Percentiles rank a stretch among this genome's conserved stretches.
These are phyloP conservation scores for Ardeotis arabs DNA, from an alignment of 2,113 vertebrate genomes.

Conservation along the genomic window DNA sequence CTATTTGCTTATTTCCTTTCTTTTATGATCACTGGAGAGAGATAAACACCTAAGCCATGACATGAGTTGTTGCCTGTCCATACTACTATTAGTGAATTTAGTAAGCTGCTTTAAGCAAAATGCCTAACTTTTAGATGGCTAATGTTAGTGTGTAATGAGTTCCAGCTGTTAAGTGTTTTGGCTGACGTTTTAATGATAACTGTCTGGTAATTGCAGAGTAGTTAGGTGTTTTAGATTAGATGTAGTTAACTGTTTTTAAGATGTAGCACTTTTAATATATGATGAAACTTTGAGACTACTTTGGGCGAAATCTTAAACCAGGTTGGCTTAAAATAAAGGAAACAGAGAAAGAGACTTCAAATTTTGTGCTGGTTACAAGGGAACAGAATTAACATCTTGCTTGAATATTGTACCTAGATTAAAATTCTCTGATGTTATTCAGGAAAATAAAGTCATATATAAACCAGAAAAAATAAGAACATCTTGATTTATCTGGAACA, in stretches of 20 bases:
- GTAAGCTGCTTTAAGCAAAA: background rate
- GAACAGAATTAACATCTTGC: background rate
- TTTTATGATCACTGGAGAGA: background rate
- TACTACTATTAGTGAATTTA: background rate
- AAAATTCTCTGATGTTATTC: background rate
- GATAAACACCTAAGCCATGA: background rate
- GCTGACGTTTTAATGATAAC: background rate
- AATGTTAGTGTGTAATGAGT: background rate
- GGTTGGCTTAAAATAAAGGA: background rate
- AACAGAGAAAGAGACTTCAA: background rate
- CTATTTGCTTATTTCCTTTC: background rate
- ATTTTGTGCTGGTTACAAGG: background rate
- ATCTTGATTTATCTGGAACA: background rate
- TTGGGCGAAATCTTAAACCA: background rate
- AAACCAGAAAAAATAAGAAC: background rate
- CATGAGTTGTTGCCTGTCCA: background rate
- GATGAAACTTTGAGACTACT: background rate
- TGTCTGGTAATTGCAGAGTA: background rate
- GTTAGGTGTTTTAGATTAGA: background rate
- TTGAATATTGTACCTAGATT: background rate
- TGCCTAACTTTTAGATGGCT: background rate
- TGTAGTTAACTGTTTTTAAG: background rate
- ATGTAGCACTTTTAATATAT: background rate
- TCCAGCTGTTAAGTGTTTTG: background rate
- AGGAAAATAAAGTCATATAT: background rate